Evolutionary conservation across 2,797 vertebrate genomes (phyloP).

Genomic region (Crotalus adamanteus): DNA sequence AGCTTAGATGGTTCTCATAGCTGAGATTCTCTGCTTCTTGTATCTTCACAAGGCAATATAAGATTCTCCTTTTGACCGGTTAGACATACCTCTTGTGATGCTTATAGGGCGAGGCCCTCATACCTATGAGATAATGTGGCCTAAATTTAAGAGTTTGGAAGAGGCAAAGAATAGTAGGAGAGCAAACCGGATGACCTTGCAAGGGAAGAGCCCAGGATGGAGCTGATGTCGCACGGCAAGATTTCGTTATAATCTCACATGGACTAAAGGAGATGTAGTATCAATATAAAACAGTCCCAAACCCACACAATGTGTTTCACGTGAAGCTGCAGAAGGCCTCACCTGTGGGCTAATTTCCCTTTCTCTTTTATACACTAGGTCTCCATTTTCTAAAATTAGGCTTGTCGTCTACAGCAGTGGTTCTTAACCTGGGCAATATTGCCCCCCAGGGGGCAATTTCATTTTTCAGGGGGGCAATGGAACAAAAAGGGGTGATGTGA

Average conservation of each 20-base stretch:
- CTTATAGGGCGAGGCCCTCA: neutral
- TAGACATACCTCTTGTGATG: neutral
- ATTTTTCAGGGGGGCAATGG: no score
- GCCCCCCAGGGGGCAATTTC: no score
- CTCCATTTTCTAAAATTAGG: neutral
- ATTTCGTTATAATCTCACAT: neutral
- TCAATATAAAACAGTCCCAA: neutral
- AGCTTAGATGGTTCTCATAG: accelerated
- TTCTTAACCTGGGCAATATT: no score
- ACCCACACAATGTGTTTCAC: neutral
- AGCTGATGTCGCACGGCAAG: neutral
- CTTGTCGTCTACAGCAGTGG: no score
- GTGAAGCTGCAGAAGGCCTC: neutral
- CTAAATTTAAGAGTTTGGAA: neutral
- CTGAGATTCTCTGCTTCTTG: neutral
- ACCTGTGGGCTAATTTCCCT: neutral
- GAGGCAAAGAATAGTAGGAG: neutral
- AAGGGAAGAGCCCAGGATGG: neutral
- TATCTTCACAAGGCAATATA: neutral
- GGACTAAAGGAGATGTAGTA: neutral
- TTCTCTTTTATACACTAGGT: neutral
- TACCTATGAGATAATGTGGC: neutral
- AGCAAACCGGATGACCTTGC: neutral
- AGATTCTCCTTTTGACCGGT: neutral
- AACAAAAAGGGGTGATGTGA: no score